A percentile compares a stretch with the other conserved stretches of the same genome.
Evolutionary conservation across 2,888 invertebrate genomes (phyloP).

Genomic region (Dasypolia templi): DNA sequence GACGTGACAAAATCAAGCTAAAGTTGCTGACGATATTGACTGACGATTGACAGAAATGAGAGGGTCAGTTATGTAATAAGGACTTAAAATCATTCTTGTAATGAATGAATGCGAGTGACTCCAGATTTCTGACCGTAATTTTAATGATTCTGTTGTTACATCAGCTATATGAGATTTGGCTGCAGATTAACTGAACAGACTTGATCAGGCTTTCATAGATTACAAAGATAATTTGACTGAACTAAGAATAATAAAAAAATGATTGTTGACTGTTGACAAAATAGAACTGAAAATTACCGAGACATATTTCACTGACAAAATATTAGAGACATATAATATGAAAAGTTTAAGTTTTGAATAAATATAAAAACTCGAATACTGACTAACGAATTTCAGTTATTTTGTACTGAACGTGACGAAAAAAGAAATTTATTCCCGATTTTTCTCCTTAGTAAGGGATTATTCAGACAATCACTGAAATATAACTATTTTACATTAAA

Average conservation of each 20-base stretch:
- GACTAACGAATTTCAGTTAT: conserved; percentile 5
- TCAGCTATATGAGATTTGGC: background rate
- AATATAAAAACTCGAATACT: background rate
- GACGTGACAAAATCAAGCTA: conserved; percentile 25
- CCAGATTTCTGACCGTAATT: too few species aligned
- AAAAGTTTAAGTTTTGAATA: conserved; percentile 19
- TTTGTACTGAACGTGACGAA: background rate
- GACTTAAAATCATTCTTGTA: background rate
- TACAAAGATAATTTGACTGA: background rate
- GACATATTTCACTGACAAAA: conserved; percentile 26
- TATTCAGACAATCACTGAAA: conserved; percentile 8
- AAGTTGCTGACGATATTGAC: conserved; percentile 8
- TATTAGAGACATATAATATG: conserved; percentile 9
- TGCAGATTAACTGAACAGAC: background rate
- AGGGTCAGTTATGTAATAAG: background rate
- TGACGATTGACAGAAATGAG: background rate
- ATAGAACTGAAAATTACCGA: background rate
- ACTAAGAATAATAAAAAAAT: background rate
- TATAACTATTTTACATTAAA: background rate
- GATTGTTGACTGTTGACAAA: background rate
- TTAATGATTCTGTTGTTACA: too few species aligned
- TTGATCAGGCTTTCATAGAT: background rate
- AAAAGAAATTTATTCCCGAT: background rate
- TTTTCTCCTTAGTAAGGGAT: too few species aligned
- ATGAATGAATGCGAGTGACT: too few species aligned